Conservation (phyloP, 2,888 invertebrate genomes). For the Pachymerium ferrugineum region DNA sequence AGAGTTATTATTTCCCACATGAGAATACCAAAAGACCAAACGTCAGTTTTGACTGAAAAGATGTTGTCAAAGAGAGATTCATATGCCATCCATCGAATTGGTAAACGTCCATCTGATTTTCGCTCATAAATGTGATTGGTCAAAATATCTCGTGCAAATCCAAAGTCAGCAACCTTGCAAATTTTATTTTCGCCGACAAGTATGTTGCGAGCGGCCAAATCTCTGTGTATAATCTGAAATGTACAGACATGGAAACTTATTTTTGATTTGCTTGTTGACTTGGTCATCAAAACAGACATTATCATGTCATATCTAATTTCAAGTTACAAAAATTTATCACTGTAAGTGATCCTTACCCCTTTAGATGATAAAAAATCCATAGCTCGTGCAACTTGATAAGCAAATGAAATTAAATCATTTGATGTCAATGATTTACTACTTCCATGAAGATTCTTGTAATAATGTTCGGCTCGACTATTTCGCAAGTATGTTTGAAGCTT, state of each 20-base stretch:
- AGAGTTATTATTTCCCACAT: constrained; percentile 95
- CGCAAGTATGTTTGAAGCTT: constrained; percentile 83
- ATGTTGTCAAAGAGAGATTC: constrained; percentile 91
- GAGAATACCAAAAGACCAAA: constrained; percentile 92
- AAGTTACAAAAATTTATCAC: too few relatives aligned
- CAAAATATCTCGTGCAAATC: constrained; percentile 82
- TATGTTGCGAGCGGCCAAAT: constrained; percentile 82
- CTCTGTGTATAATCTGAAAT: constrained; percentile 71
- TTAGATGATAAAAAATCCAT: constrained; percentile 80
- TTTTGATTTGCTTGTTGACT: too few relatives aligned
- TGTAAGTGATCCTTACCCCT: constrained; percentile 59
- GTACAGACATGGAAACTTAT: constrained; percentile 42
- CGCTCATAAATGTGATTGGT: constrained; percentile 57
- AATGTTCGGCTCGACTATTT: constrained; percentile 75
- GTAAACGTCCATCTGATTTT: constrained; percentile 54
- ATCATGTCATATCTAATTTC: background rate
- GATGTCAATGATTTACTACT: constrained; percentile 73
- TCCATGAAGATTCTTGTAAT: constrained; percentile 66
- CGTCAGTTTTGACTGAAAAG: constrained; percentile 88
- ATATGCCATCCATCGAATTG: constrained; percentile 91
- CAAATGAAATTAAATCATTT: constrained; percentile 79
- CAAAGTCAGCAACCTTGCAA: constrained; percentile 77
- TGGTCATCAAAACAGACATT: too few relatives aligned
- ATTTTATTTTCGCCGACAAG: constrained; percentile 78
- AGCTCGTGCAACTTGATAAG: constrained; percentile 82